Evolutionary conservation across 2,113 vertebrate species (phyloP), one percentile per base, ranked within the genome.

Genomic region (Saguinus midas): DNA sequence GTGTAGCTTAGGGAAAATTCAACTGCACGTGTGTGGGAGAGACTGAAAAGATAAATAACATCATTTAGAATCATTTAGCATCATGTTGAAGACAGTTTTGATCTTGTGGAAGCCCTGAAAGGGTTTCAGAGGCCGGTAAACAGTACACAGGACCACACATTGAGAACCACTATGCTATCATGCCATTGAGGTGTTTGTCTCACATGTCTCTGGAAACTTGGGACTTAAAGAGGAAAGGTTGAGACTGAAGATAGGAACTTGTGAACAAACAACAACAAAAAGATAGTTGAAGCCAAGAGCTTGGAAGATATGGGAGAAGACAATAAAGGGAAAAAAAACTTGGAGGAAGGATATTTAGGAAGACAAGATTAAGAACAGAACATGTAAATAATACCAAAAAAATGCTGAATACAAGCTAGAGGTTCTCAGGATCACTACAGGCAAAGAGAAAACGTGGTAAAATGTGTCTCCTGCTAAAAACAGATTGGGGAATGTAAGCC

Each of bases 1-100:
- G 14, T 27, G 2, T 0, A 16, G 48, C 14, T n/a, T 25, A 82
- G 16, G 13, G 61, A 73, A 82, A 78, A 32, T 27, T 1, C 37
- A 61, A 27, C 35, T 1, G 23, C 10, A 32, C 1, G 0, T 14
- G 32, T 3, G 0, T 12, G 32, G 25, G 25, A 32, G 12, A 40
- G 32, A 27, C 23, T 16, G 18, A n/a, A 61, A 61, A 45, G 76
- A 17, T 52, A 57, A 32, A 18, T 29, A 2, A 50, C 8, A 90
- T 16, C 3, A 64, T 32, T 64, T 32, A 6, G 61, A 64, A 64
- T 64, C 13, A 64, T 64, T 17, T 3, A 7, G 48, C 40, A 3
- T 45, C 8, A 21, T 32, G 37, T 40, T 40, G 6, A 58, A 83
- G 75, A 50, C 4, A 55, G 4, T 23, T 37, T 43, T 40, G 40